Evolutionary conservation across 2,797 vertebrate genomes (phyloP).

Genomic region (Jordanella pulchra): DNA sequence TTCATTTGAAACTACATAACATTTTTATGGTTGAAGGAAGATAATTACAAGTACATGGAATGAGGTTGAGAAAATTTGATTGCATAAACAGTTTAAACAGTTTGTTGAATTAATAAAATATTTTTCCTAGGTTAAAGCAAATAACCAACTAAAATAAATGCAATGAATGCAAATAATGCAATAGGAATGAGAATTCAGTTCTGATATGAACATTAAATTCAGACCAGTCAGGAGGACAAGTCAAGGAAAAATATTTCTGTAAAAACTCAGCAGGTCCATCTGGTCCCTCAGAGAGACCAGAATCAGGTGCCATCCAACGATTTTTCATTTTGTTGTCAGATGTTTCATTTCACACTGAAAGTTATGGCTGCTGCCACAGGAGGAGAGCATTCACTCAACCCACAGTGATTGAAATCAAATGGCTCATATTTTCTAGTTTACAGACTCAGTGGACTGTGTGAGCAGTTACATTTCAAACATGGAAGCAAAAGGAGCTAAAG

Average conservation of each 20-base stretch:
- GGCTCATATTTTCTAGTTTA: conserved; percentile 36
- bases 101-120: background rate
- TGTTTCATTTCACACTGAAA: conserved; percentile 28
- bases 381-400: conserved; percentile 6
- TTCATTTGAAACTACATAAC: background rate
- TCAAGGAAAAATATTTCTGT: conserved; percentile 34
- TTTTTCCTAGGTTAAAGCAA: conserved; percentile 10
- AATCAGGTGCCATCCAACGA: conserved; percentile 30
- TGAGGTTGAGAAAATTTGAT: background rate
- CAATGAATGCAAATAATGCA: conserved; percentile 1
- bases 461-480: conserved; percentile 41
- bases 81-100: background rate
- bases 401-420: conserved; percentile 14
- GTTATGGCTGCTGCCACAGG: conserved; percentile 14
- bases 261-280: conserved; percentile 59
- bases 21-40: conserved; percentile 20
- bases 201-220: conserved; percentile 16
- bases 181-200: conserved; percentile 6
- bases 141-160: background rate
- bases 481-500: conserved; percentile 30
- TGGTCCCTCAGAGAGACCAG: conserved; percentile 47
- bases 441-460: conserved; percentile 45
- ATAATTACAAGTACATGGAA: conserved; percentile 17
- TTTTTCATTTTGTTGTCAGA: conserved; percentile 54
- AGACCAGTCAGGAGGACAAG: conserved; percentile 23